Percentiles rank a stretch among this genome's conserved stretches.
Conservation (phyloP, 2,888 invertebrate genomes). For the Volucella zonaria region DNA sequence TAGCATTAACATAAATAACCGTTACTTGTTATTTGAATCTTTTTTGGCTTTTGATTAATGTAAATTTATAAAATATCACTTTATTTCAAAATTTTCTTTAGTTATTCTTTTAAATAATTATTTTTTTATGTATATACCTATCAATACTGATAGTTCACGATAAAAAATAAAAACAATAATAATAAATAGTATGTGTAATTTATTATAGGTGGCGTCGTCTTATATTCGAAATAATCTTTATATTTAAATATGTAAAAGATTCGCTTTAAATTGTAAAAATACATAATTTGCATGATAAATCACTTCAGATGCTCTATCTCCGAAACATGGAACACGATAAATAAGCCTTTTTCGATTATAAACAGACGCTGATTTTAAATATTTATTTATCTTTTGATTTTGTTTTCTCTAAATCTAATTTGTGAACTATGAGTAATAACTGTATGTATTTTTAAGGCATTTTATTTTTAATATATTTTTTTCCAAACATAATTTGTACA, state of each 20-base stretch:
- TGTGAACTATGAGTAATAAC: slow-evolving; percentile 1
- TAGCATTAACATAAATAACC: slow-evolving; percentile 48
- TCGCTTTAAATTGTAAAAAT: slow-evolving; percentile 70
- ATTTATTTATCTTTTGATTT: slow-evolving; percentile 8
- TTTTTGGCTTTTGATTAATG: slow-evolving; percentile 44
- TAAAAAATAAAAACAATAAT: slow-evolving; percentile 6
- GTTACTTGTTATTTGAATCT: slow-evolving; percentile 23
- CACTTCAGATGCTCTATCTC: slow-evolving; percentile 57
- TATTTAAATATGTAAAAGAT: slow-evolving; percentile 64
- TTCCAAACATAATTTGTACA: slow-evolving; percentile 29
- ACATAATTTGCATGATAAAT: slow-evolving; percentile 40
- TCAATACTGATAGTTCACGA: slow-evolving; percentile 60
- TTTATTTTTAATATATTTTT: slow-evolving; percentile 27
- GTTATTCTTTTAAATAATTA: slow-evolving; percentile 18
- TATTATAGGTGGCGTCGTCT: slow-evolving; percentile 66
- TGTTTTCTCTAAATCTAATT: slow-evolving; percentile 1
- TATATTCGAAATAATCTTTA: slow-evolving; percentile 63
- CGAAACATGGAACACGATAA: background rate
- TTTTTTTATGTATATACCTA: slow-evolving; percentile 48
- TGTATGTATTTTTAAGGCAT: background rate
- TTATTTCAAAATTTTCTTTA: background rate
- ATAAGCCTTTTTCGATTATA: slow-evolving; percentile 66
- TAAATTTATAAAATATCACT: slow-evolving; percentile 37
- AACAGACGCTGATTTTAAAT: slow-evolving; percentile 49
- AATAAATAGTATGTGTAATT: slow-evolving; percentile 26